These are phyloP conservation scores for Acrocera orbiculus DNA, from an alignment of 2,888 invertebrate genomes.

Conservation along the genomic window DNA sequence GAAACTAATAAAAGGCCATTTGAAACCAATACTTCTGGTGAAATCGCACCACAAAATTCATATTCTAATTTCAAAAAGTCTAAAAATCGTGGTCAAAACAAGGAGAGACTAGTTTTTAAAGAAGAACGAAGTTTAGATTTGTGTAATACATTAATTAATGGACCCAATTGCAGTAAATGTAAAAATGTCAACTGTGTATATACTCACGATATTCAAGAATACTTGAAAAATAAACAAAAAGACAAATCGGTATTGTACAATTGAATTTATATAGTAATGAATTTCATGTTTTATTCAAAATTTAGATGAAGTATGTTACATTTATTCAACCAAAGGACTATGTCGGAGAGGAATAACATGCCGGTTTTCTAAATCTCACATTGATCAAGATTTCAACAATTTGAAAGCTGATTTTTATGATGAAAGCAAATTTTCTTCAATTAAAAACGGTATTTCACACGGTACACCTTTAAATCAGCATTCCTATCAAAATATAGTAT, in stretches of 20 bases:
- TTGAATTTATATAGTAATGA: no score
- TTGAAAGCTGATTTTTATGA: slow-evolving; percentile 38
- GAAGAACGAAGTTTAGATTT: slow-evolving; percentile 24
- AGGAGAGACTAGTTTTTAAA: slow-evolving; percentile 22
- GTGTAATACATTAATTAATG: slow-evolving; percentile 24
- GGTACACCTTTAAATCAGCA: slow-evolving; percentile 13
- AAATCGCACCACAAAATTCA: no score
- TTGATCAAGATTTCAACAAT: slow-evolving; percentile 51
- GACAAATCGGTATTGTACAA: slow-evolving; percentile 37
- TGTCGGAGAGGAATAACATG: slow-evolving; percentile 77
- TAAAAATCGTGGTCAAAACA: slow-evolving; percentile 26
- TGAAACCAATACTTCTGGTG: no score
- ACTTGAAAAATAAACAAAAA: slow-evolving; percentile 51
- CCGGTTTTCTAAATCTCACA: slow-evolving; percentile 62
- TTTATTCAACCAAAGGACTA: slow-evolving; percentile 50
- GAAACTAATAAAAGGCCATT: no score
- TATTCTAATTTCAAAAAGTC: no score
- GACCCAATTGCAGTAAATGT: slow-evolving; percentile 26
- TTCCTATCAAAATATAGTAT: background rate
- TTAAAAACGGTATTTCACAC: slow-evolving; percentile 35
- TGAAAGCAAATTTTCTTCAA: slow-evolving; percentile 36
- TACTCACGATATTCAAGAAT: slow-evolving; percentile 58
- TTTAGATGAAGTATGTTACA: slow-evolving; percentile 37
- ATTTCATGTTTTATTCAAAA: no score
- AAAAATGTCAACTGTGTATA: slow-evolving; percentile 51